Conservation (phyloP, 2,797 vertebrate genomes). For the Enteromius thamalakanensis region DNA sequence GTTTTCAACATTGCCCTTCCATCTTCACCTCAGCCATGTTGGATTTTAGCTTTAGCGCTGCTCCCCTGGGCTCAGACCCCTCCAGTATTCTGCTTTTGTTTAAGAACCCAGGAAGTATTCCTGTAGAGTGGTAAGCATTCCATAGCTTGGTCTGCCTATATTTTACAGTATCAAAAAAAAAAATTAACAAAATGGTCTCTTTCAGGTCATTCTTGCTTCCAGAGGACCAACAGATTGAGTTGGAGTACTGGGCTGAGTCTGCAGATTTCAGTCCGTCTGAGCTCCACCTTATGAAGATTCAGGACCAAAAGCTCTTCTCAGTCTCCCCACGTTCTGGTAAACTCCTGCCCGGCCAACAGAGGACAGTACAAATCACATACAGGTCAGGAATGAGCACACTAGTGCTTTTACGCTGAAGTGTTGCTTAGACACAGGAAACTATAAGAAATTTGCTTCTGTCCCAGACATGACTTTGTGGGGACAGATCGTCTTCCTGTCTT, state of each 20-base stretch:
- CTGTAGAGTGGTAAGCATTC: slow-evolving; percentile 84
- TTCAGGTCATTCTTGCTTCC: slow-evolving; percentile 91
- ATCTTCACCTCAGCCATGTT: slow-evolving; percentile 78
- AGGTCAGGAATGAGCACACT: slow-evolving; percentile 74
- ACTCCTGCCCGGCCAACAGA: slow-evolving; percentile 83
- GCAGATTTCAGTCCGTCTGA: slow-evolving; percentile 79
- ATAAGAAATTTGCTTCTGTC: slow-evolving; percentile 38
- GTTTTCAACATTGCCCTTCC: slow-evolving; percentile 72
- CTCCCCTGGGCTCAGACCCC: slow-evolving; percentile 79
- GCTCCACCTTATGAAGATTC: slow-evolving; percentile 85
- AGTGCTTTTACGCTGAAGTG: slow-evolving; percentile 12
- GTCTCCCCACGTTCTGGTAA: slow-evolving; percentile 83
- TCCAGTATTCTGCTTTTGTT: slow-evolving; percentile 81
- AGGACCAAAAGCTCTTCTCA: slow-evolving; percentile 84
- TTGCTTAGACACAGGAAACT: slow-evolving; percentile 6
- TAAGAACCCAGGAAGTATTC: slow-evolving; percentile 82
- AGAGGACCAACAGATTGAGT: slow-evolving; percentile 85
- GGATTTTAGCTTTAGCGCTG: slow-evolving; percentile 89
- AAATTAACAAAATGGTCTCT: not conserved
- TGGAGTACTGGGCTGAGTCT: slow-evolving; percentile 86
- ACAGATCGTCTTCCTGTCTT: slow-evolving; percentile 85
- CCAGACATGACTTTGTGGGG: slow-evolving; percentile 85
- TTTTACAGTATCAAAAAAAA: not conserved
- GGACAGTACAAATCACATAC: slow-evolving; percentile 82
- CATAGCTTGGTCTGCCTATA: not conserved